Percentiles rank a stretch among this genome's conserved stretches.
Conservation (phyloP, 1,140 invertebrate species). For the Lordiphosa clarofinis region DNA sequence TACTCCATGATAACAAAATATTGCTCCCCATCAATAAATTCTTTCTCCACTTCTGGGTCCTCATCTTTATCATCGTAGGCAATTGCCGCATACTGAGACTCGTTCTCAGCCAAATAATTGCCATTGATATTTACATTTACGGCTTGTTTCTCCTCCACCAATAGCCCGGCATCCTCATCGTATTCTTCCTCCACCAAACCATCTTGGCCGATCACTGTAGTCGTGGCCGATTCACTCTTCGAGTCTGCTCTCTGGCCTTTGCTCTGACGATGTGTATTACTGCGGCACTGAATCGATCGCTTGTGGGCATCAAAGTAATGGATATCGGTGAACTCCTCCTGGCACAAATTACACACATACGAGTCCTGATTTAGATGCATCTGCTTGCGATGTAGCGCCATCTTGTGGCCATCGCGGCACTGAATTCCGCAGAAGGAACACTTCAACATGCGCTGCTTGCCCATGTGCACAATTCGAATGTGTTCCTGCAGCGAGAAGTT, state of each 20-base stretch:
- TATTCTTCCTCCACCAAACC: constrained; percentile 46
- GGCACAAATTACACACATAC: constrained; percentile 63
- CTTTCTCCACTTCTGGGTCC: constrained; percentile 9
- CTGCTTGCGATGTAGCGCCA: constrained; percentile 71
- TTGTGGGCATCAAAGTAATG: constrained; percentile 75
- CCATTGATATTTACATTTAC: constrained; percentile 19
- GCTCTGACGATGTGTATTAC: constrained; percentile 51
- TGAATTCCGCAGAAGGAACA: constrained; percentile 75
- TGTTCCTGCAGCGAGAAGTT: constrained; percentile 74
- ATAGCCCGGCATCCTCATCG: constrained; percentile 58
- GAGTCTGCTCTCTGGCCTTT: background rate
- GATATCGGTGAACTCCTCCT: constrained; percentile 75
- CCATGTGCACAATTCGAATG: constrained; percentile 73
- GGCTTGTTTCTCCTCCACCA: constrained; percentile 43
- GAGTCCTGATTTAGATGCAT: constrained; percentile 67
- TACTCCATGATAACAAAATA: constrained; percentile 16
- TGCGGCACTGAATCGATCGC: constrained; percentile 72
- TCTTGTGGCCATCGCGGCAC: constrained; percentile 74
- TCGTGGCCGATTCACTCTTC: constrained; percentile 1
- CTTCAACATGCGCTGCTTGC: constrained; percentile 66
- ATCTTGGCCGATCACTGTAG: constrained; percentile 3
- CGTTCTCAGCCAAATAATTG: constrained; percentile 7
- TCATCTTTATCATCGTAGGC: constrained; percentile 11
- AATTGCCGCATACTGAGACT: constrained; percentile 20
- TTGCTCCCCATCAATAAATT: constrained; percentile 10